Conservation (phyloP, 2,888 invertebrate species). For the Phorcus lineatus region DNA sequence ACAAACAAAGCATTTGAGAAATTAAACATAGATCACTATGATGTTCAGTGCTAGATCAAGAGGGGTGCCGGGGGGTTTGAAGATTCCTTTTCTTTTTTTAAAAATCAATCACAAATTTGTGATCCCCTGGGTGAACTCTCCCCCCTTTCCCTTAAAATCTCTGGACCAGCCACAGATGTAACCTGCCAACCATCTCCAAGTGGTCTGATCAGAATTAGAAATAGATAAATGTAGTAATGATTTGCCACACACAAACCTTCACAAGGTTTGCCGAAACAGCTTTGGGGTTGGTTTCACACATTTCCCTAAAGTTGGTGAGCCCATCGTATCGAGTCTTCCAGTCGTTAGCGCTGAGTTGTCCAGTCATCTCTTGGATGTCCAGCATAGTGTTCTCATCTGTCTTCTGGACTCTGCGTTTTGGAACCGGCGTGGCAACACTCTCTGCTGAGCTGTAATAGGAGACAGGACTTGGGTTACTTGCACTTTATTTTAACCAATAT, state of each 20-base stretch:
- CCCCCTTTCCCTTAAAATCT: too few relatives aligned
- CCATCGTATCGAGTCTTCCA: slow-evolving; percentile 73
- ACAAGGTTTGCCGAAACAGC: slow-evolving; percentile 66
- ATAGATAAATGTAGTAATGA: too few relatives aligned
- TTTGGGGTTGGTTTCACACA: slow-evolving; percentile 66
- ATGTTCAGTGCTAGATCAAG: too few relatives aligned
- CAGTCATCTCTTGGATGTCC: slow-evolving; percentile 63
- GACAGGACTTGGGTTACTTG: background rate
- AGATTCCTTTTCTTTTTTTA: too few relatives aligned
- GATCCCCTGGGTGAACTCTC: too few relatives aligned
- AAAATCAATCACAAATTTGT: too few relatives aligned
- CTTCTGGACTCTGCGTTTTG: slow-evolving; percentile 47
- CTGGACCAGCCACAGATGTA: too few relatives aligned
- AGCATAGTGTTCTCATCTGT: slow-evolving; percentile 67
- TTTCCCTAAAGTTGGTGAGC: slow-evolving; percentile 65
- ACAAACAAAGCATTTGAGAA: slow-evolving; percentile 23
- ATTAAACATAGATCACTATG: too few relatives aligned
- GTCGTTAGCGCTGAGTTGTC: slow-evolving; percentile 66
- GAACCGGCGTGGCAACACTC: slow-evolving; percentile 44
- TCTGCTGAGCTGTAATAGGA: slow-evolving; percentile 38
- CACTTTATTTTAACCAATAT: too few relatives aligned
- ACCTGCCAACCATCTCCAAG: too few relatives aligned
- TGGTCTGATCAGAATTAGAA: too few relatives aligned
- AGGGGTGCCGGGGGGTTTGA: too few relatives aligned
- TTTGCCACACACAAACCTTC: slow-evolving; percentile 60